Evolutionary conservation across 2,113 vertebrate genomes (phyloP).

Genomic region (Coptodon bakossiorum): DNA sequence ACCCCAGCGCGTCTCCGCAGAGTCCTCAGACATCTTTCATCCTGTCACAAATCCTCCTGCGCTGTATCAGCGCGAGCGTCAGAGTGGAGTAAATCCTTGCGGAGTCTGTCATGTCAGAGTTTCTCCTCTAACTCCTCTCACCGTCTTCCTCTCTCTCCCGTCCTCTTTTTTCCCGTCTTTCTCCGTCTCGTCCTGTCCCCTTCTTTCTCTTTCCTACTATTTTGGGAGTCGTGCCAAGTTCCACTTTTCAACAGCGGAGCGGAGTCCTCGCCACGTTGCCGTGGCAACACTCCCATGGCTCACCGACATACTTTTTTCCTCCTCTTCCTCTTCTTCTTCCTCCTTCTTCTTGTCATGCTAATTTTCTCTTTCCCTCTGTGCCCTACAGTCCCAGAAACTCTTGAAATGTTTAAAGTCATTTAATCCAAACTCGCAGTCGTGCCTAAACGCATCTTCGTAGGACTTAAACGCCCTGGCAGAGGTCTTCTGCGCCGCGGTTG

Average conservation of each 20-base stretch:
- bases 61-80: not conserved
- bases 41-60: not conserved
- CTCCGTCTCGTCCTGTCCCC: not conserved
- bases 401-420: not conserved
- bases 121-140: not conserved
- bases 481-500: not conserved
- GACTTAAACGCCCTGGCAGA: not conserved
- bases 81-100: not conserved
- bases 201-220: conserved; percentile 12
- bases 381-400: not conserved
- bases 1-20: not conserved
- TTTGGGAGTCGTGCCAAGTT: conserved; percentile 3
- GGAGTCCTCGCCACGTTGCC: conserved; percentile 33
- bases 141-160: not conserved
- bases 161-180: not conserved
- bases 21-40: not conserved
- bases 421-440: not conserved
- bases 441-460: not conserved
- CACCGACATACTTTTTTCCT: not conserved
- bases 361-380: not conserved
- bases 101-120: not conserved
- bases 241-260: conserved; percentile 15
- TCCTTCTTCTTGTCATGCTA: not conserved
- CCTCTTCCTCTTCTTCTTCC: not conserved
- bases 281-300: conserved; percentile 38